Evolutionary conservation across 2,797 vertebrate species (phyloP).

Genomic region (Cryptoblepharus egeriae): DNA sequence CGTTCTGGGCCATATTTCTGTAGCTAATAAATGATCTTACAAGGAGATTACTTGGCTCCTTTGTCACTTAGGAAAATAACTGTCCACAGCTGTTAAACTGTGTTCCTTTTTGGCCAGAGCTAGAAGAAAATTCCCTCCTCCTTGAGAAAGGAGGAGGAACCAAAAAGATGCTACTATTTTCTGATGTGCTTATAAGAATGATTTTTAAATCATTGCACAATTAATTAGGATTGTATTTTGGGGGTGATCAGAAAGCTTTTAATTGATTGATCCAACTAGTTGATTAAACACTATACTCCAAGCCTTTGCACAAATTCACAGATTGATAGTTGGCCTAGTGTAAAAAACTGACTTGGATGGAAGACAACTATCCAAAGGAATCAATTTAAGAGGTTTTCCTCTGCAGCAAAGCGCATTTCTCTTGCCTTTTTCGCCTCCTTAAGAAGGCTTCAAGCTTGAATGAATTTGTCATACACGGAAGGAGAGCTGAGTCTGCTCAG

Average conservation of each 20-base stretch:
- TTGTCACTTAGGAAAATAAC: too few species aligned
- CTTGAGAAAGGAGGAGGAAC: too few species aligned
- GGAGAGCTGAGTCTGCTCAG: slow-evolving; percentile 32
- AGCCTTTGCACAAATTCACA: neutral
- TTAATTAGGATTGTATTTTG: too few species aligned
- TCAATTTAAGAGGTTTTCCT: slow-evolving; percentile 18
- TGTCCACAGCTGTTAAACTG: too few species aligned
- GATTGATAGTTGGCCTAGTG: neutral
- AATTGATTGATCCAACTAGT: neutral
- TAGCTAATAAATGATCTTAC: too few species aligned
- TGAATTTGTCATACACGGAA: slow-evolving; percentile 8
- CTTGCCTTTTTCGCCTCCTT: slow-evolving; percentile 20
- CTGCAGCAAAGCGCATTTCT: slow-evolving; percentile 22
- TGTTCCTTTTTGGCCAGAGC: too few species aligned
- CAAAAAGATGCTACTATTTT: too few species aligned
- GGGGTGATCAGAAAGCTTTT: neutral
- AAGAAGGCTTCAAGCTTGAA: slow-evolving; percentile 44
- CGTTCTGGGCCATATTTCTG: too few species aligned
- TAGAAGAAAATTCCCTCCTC: too few species aligned
- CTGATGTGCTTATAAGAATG: neutral
- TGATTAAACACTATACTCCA: neutral
- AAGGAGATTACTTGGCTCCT: too few species aligned
- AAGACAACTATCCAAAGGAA: neutral
- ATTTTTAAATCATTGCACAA: too few species aligned
- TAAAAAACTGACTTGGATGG: slow-evolving; percentile 13